Evolutionary conservation across 2,888 invertebrate genomes (phyloP).

Genomic region (Thera britannica): DNA sequence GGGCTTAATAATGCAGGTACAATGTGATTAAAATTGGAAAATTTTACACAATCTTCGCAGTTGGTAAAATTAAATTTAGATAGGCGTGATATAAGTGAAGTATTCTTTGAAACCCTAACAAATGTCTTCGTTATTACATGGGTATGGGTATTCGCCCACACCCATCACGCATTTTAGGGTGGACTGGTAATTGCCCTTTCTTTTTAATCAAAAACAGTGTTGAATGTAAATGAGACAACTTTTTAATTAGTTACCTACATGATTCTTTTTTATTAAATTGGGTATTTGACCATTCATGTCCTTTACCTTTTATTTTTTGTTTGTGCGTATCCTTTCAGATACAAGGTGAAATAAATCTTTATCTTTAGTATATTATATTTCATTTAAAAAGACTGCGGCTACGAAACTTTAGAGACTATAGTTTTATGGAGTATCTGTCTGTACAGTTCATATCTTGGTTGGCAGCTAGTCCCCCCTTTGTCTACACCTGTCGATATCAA

Average conservation of each 20-base stretch:
- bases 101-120: constrained; percentile 6
- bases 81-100: not conserved
- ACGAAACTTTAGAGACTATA: too few species aligned
- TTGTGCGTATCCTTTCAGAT: not conserved
- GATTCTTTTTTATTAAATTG: constrained; percentile 3
- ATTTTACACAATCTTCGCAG: not conserved
- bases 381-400: too few species aligned
- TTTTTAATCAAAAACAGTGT: constrained; percentile 31
- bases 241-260: constrained; percentile 1
- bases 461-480: not conserved
- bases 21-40: too few species aligned
- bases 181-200: constrained; percentile 24
- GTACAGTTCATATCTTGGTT: too few species aligned
- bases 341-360: not conserved
- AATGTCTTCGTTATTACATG: constrained; percentile 21
- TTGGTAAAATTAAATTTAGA: not conserved
- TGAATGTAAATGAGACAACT: constrained; percentile 15
- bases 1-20: too few species aligned
- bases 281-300: not conserved
- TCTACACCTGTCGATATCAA: constrained; percentile 66
- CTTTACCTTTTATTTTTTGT: not conserved
- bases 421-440: too few species aligned
- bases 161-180: constrained; percentile 24
- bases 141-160: constrained; percentile 15
- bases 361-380: too few species aligned